A percentile compares a stretch with the other conserved stretches of the same genome.
phyloP scores from a whole-genome alignment of 1,140 invertebrate species.

The Maconellicoccus hirsutus region DNA sequence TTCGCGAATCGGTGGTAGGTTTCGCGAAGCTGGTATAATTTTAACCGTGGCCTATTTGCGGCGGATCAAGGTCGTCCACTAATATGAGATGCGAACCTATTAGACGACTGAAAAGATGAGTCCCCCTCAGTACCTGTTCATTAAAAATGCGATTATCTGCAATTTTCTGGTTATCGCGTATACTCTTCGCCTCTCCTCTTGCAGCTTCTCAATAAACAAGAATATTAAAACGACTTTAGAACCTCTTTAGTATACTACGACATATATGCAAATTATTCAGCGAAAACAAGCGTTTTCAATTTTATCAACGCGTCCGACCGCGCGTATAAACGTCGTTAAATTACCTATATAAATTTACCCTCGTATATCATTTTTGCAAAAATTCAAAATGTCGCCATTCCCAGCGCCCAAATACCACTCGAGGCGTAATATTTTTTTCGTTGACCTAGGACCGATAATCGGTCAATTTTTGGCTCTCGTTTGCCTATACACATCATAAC shows the following conservation, averaged over 20 bases:
- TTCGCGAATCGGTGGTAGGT: no score
- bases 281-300: slow-evolving; percentile 21
- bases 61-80: slow-evolving; percentile 18
- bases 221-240: slow-evolving; percentile 11
- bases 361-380: no score
- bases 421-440: no score
- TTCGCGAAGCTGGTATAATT: not conserved
- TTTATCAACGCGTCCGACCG: not conserved
- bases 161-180: slow-evolving; percentile 18
- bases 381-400: no score
- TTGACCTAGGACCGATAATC: no score
- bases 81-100: not conserved
- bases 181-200: not conserved
- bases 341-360: not conserved
- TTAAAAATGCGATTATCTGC: slow-evolving; percentile 10
- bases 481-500: no score
- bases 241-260: not conserved
- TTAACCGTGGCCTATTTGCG: slow-evolving; percentile 20
- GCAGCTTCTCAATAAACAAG: slow-evolving; percentile 17
- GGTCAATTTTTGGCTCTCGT: no score
- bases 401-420: no score
- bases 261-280: slow-evolving; percentile 14
- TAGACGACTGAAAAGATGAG: slow-evolving; percentile 15
- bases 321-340: not conserved
- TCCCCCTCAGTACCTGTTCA: not conserved